Percentiles rank a stretch among this genome's conserved stretches.
Conservation (phyloP, 2,113 vertebrate genomes). For the Chroicocephalus ridibundus region DNA sequence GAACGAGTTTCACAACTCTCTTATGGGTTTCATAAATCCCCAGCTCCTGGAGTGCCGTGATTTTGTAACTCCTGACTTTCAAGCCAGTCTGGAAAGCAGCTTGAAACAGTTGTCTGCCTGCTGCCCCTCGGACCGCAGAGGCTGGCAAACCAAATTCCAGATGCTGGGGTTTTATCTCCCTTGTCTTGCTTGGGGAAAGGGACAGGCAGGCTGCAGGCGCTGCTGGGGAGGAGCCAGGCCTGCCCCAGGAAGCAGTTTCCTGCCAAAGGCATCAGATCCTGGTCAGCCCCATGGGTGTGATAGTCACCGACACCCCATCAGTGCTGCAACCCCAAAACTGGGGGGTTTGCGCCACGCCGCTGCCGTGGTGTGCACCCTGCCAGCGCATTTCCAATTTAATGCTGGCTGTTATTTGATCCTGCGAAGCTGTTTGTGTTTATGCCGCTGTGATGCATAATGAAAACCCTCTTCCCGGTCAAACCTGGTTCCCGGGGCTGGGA, state of each 20-base stretch:
- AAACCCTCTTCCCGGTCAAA: not conserved
- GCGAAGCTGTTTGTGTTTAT: not conserved
- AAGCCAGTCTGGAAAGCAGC: not conserved
- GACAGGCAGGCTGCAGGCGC: not conserved
- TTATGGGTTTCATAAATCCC: slow-evolving; percentile 18
- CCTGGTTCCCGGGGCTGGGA: not conserved
- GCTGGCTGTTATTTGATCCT: not conserved
- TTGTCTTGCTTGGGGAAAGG: not conserved
- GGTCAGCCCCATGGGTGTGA: not conserved
- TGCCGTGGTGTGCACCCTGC: not conserved
- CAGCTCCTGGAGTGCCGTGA: not conserved
- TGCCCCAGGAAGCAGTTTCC: not conserved
- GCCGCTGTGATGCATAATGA: not conserved
- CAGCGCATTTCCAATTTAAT: not conserved
- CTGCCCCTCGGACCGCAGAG: not conserved
- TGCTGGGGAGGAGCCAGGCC: not conserved
- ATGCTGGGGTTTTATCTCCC: not conserved
- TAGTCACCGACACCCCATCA: not conserved
- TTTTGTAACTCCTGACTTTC: slow-evolving; percentile 30
- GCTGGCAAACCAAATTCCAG: not conserved
- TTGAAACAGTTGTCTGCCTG: not conserved
- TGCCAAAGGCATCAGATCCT: not conserved
- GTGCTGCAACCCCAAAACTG: not conserved
- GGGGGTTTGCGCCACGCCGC: fast-evolving
- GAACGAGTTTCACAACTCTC: slow-evolving; percentile 1